A percentile compares a stretch with the other conserved stretches of the same genome.
phyloP scores from a whole-genome alignment of 2,888 invertebrate genomes.

The Dasypogon diadema region DNA sequence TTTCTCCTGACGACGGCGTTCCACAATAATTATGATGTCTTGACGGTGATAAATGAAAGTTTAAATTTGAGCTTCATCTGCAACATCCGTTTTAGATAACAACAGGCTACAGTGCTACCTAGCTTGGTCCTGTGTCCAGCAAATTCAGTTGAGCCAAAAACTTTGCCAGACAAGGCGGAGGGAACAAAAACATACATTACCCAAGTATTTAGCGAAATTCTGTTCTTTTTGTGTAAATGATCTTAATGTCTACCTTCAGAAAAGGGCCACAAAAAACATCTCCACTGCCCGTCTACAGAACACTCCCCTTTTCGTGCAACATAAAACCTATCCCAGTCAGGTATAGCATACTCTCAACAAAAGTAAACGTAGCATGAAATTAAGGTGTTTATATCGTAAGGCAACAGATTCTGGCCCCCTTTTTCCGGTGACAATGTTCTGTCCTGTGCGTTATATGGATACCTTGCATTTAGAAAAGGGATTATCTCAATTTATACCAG shows the following conservation, averaged over 20 bases:
- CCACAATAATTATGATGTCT: neutral
- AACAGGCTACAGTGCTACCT: neutral
- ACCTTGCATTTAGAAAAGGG: constrained; percentile 23
- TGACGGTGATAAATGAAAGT: neutral
- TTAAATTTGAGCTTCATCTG: neutral
- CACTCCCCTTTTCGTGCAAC: constrained; percentile 14
- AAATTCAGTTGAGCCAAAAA: neutral
- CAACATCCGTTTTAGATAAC: neutral
- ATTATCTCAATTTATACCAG: constrained; percentile 53
- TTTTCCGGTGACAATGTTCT: constrained; percentile 15
- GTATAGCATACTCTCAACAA: constrained; percentile 7
- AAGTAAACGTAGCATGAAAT: constrained; percentile 58
- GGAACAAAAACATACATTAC: constrained; percentile 31
- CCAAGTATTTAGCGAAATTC: constrained; percentile 44
- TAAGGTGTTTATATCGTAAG: constrained; percentile 57
- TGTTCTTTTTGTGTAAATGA: constrained; percentile 33
- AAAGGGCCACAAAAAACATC: constrained; percentile 24
- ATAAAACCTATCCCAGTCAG: constrained; percentile 9
- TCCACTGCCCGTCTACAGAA: constrained; percentile 4
- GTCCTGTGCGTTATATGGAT: neutral
- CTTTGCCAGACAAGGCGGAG: constrained; percentile 19
- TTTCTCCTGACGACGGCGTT: too few species aligned
- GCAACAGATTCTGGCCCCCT: constrained; percentile 34
- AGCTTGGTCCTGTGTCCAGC: too few species aligned
- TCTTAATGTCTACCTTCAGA: constrained; percentile 36